phyloP scores from a whole-genome alignment of 2,888 invertebrate species.

The Mongoloraphidia duomilia region DNA sequence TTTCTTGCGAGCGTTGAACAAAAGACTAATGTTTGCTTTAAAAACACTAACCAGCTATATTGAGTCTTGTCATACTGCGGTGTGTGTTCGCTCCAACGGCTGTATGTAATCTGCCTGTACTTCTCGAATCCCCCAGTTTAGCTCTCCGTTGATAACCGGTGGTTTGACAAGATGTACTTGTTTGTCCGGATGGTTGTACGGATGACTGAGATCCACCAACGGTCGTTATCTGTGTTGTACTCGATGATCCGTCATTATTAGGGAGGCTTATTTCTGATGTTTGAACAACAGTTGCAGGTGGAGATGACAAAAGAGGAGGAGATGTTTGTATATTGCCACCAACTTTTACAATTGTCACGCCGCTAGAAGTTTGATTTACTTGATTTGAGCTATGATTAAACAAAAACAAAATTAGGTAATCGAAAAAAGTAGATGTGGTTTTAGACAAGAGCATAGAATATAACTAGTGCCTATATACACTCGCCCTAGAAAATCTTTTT shows the following conservation, averaged over 20 bases:
- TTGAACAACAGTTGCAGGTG: slow-evolving; percentile 17
- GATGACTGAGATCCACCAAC: slow-evolving; percentile 13
- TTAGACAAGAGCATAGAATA: no score
- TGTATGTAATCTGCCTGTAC: slow-evolving; percentile 57
- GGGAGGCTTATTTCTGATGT: slow-evolving; percentile 3
- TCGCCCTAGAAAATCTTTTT: no score
- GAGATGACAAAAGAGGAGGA: slow-evolving; percentile 8
- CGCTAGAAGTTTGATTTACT: slow-evolving; percentile 56
- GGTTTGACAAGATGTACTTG: slow-evolving; percentile 16
- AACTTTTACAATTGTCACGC: slow-evolving; percentile 67
- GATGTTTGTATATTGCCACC: slow-evolving; percentile 31
- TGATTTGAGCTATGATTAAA: slow-evolving; percentile 30
- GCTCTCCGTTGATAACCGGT: slow-evolving; percentile 43
- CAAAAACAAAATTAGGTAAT: no score
- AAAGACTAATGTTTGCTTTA: background rate
- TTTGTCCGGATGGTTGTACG: background rate
- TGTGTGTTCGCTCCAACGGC: slow-evolving; percentile 57
- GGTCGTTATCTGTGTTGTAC: slow-evolving; percentile 11
- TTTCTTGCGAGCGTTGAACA: no score
- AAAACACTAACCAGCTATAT: slow-evolving; percentile 42
- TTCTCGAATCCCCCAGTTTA: slow-evolving; percentile 59
- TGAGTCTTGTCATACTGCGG: slow-evolving; percentile 64
- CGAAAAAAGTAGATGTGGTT: no score
- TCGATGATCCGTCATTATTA: slow-evolving; percentile 8
- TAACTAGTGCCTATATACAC: no score